Percentiles rank a stretch among this genome's conserved stretches.
phyloP scores from a whole-genome alignment of 2,113 vertebrate genomes.

The Heptranchias perlo region DNA sequence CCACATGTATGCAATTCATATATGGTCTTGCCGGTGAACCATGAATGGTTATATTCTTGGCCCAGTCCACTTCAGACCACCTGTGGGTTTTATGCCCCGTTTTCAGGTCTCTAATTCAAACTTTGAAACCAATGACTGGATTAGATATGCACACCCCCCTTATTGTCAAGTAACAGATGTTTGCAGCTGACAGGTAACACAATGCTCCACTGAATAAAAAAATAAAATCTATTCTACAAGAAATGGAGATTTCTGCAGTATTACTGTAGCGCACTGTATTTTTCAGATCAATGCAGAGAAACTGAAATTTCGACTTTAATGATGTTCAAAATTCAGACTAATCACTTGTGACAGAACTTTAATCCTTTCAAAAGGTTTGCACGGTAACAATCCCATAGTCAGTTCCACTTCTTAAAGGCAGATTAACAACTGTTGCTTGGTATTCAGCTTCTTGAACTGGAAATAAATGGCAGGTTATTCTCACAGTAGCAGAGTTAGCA shows the following conservation, averaged over 20 bases:
- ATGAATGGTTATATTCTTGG: neutral
- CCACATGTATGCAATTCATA: neutral
- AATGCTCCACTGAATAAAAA: constrained; percentile 29
- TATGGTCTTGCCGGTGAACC: neutral
- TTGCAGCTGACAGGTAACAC: neutral
- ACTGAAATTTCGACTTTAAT: constrained; percentile 35
- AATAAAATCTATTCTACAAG: constrained; percentile 37
- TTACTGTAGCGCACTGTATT: constrained; percentile 31
- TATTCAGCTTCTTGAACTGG: constrained; percentile 36
- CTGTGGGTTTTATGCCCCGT: neutral
- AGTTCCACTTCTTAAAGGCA: constrained; percentile 36
- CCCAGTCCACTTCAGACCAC: neutral
- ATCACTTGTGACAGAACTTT: constrained; percentile 37
- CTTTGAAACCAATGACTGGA: neutral
- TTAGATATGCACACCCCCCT: neutral
- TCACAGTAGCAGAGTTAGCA: constrained; percentile 37
- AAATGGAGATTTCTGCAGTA: constrained; percentile 31
- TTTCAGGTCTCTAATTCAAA: neutral
- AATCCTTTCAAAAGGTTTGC: constrained; percentile 36
- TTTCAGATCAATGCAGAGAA: constrained; percentile 31
- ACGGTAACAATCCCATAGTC: constrained; percentile 30
- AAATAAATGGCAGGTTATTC: constrained; percentile 38
- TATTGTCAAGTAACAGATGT: neutral
- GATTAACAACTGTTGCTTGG: constrained; percentile 35
- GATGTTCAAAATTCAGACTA: constrained; percentile 33